Evolutionary conservation across 2,888 invertebrate species (phyloP), one percentile per base, ranked within the genome.

Genomic region (Drosophila limbata): DNA sequence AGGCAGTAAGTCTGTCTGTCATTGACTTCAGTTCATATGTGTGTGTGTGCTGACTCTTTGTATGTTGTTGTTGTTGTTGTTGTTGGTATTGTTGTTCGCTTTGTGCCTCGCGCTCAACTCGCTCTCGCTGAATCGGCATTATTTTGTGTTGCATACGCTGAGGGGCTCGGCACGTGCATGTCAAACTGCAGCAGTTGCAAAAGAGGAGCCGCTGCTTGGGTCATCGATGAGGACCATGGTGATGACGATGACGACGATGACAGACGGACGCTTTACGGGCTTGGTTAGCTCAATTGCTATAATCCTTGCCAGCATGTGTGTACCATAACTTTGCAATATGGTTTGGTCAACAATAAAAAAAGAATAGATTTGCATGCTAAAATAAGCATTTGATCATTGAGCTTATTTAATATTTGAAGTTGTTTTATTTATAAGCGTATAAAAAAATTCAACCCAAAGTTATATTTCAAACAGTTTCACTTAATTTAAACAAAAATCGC

Each of bases 91-190:
- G 64, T 67, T 73, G 59, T 56, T 64, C 60, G 50, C 69, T 75
- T 76, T 79, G 79, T 73, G 62, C 64, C 77, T 79, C 72, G 79
- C 37, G 51, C 44, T 55, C 19, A 31, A 31, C 42, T 55, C 55
- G 64, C 72, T 71, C 72, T 71, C 72, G 80, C 81, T 89, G 73
- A 76, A 82, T 84, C 75, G 79, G 79, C 87, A 81, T 68, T 84
- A 84, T 84, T 90, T 87, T 81, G 77, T 75, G 72, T 83, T 89
- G 77, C 79, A 82, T 78, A 74, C 84, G 65, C 69, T 70, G 52
- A 50, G 76, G 69, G 74, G 71, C 68, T 37, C 19, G 60, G 73
- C 79, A 79, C 79, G 81, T 79, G 60, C 72, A 73, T 73, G 74
- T 77, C 72, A 72, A 85, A 75, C 76, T 84, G 71, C 83, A 83